These are phyloP conservation scores for Catharus bicknelli DNA, from an alignment of 2,113 vertebrate genomes.

Conservation along the genomic window DNA sequence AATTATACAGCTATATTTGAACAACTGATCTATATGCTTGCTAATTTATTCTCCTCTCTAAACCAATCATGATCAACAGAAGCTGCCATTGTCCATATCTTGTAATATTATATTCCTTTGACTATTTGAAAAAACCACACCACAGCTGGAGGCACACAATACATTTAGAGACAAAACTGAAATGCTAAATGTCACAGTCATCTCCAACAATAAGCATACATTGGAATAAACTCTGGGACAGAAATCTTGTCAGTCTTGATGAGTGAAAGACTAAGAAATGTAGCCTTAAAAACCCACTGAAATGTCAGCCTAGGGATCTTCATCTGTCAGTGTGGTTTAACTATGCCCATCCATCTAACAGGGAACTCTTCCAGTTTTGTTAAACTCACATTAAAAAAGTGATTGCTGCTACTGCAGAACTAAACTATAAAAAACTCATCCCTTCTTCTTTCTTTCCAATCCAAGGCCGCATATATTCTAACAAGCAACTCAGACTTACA, in stretches of 20 bases:
- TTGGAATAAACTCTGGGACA: neutral
- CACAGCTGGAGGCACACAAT: neutral
- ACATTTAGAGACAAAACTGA: neutral
- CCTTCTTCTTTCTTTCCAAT: neutral
- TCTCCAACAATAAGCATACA: neutral
- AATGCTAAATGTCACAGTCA: neutral
- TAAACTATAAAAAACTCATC: neutral
- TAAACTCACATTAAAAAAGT: neutral
- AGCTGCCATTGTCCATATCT: neutral
- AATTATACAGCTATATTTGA: neutral
- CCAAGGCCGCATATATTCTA: neutral
- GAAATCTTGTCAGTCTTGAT: neutral
- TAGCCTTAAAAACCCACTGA: neutral
- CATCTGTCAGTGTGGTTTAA: neutral
- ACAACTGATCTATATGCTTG: neutral
- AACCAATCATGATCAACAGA: neutral
- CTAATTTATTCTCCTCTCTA: neutral
- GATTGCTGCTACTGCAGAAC: neutral
- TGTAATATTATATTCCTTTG: neutral
- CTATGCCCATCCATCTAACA: neutral
- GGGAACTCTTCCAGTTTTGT: neutral
- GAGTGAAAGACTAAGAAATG: neutral
- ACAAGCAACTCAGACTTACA: conserved; percentile 77
- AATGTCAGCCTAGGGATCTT: neutral
- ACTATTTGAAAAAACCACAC: neutral